Conservation (phyloP, 2,113 vertebrate genomes). For the Hydropotes inermis region DNA sequence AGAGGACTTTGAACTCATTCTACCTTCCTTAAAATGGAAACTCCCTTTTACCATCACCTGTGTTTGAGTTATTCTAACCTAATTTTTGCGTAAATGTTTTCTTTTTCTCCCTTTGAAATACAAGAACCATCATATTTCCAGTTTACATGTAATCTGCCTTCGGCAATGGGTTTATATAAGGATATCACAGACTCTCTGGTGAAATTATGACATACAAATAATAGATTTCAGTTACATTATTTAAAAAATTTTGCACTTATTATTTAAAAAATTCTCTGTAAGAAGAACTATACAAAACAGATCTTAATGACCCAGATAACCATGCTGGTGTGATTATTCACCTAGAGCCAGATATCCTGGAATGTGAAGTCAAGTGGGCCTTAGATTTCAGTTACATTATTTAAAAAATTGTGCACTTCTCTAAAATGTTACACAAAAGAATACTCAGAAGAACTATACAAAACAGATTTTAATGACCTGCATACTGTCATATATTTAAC, state of each 20-base stretch:
- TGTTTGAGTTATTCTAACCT: constrained; percentile 75
- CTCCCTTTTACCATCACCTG: constrained; percentile 76
- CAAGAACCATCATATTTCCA: constrained; percentile 78
- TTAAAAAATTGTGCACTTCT: neutral
- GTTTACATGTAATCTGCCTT: constrained; percentile 73
- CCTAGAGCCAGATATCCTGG: neutral
- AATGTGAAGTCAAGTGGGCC: neutral
- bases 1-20: constrained; percentile 73
- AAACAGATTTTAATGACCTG: neutral
- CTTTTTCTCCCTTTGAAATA: constrained; percentile 72
- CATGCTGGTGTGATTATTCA: neutral
- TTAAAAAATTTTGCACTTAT: neutral
- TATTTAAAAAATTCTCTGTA: no score
- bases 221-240: constrained; percentile 20
- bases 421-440: neutral
- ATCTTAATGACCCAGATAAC: neutral
- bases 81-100: constrained; percentile 72
- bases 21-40: constrained; percentile 76
- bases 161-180: constrained; percentile 58
- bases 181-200: constrained; percentile 72
- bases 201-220: constrained; percentile 51
- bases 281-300: neutral
- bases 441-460: neutral
- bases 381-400: neutral
- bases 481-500: neutral